Conservation (phyloP, 2,113 vertebrate genomes). For the Burhinus bistriatus region DNA sequence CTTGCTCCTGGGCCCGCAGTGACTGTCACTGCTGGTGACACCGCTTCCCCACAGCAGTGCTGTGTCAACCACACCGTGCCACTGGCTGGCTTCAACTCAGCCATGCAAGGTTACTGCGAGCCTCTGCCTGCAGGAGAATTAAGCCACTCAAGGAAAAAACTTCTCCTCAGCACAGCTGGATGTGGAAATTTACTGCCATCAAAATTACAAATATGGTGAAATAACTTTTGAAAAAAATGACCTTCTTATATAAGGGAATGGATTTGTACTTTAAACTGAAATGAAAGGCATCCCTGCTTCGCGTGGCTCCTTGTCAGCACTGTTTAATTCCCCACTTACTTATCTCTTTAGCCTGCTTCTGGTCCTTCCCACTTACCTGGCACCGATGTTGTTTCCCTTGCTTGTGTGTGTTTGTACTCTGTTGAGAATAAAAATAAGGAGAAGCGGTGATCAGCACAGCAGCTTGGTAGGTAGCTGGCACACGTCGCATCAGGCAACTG, state of each 20-base stretch:
- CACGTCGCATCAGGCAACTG: background rate
- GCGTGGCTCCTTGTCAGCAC: background rate
- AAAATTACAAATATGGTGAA: background rate
- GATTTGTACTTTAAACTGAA: background rate
- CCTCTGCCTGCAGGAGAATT: conserved; percentile 2
- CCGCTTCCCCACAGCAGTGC: background rate
- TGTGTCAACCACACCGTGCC: background rate
- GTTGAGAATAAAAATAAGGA: background rate
- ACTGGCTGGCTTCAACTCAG: conserved; percentile 13
- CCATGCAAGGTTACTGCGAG: background rate
- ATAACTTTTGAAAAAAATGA: background rate
- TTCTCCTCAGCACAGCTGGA: conserved; percentile 15
- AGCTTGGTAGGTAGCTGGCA: background rate
- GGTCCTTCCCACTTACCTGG: background rate
- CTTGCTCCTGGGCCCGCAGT: background rate
- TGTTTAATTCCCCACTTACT: background rate
- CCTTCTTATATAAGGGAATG: background rate
- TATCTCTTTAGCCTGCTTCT: background rate
- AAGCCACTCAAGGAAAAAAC: conserved; percentile 16
- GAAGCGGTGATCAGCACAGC: background rate
- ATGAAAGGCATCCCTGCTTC: background rate
- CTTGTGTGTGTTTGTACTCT: background rate
- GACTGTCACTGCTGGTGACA: conserved; percentile 37
- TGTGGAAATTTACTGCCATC: conserved; percentile 21
- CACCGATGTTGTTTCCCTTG: background rate